phyloP scores from a whole-genome alignment of 2,888 invertebrate genomes.

The Eristalinus sepulchralis region DNA sequence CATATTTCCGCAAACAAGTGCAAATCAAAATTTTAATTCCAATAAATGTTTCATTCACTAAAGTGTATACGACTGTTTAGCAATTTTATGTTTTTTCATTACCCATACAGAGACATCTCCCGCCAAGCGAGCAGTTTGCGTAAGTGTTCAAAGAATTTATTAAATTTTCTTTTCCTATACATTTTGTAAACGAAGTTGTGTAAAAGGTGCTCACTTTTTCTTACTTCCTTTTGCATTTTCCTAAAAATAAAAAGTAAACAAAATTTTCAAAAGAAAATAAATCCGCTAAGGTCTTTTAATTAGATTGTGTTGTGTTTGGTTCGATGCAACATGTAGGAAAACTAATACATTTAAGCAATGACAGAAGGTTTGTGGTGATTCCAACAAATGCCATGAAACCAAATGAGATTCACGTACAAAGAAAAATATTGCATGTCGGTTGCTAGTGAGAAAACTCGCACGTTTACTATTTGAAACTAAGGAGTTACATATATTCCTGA shows the following conservation, averaged over 20 bases:
- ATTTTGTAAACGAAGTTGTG: background rate
- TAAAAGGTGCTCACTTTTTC: background rate
- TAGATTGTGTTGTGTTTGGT: too few species aligned
- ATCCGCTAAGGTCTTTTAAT: too few species aligned
- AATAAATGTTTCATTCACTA: conserved; percentile 42
- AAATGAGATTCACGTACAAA: too few species aligned
- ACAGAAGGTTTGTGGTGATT: too few species aligned
- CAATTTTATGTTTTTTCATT: conserved; percentile 14
- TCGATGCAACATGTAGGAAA: too few species aligned
- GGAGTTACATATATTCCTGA: too few species aligned
- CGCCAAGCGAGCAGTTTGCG: background rate
- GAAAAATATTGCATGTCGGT: too few species aligned
- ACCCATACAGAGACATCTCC: conserved; percentile 1
- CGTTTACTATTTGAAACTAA: too few species aligned
- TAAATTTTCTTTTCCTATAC: background rate
- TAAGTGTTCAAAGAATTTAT: conserved; percentile 23
- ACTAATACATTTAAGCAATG: too few species aligned
- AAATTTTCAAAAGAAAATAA: too few species aligned
- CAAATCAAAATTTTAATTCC: background rate
- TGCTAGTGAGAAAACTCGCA: too few species aligned
- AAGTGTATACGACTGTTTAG: conserved; percentile 8
- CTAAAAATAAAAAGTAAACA: background rate
- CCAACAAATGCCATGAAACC: too few species aligned
- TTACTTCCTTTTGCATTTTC: background rate
- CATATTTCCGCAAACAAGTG: background rate